These are phyloP conservation scores for Ophion obscuratus DNA, from an alignment of 2,888 invertebrate genomes.

Conservation along the genomic window DNA sequence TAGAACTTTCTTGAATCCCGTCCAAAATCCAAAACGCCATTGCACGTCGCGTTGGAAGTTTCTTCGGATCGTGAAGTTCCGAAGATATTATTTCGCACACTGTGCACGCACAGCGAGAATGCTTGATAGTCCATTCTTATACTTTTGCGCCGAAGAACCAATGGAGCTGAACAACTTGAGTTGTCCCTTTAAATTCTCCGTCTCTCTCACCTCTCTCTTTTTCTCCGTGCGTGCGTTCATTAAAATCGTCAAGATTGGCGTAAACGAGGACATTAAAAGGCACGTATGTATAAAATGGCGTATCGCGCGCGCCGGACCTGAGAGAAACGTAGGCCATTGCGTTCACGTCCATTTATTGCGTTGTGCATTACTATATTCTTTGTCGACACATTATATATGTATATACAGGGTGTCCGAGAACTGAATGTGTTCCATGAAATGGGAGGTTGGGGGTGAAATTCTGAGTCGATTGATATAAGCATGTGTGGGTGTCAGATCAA, in stretches of 20 bases:
- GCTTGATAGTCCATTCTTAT: no score
- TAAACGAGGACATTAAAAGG: constrained; percentile 58
- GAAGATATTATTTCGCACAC: no score
- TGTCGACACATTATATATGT: constrained; percentile 2
- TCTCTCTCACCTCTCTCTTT: neutral
- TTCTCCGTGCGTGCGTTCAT: constrained; percentile 12
- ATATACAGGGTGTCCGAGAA: no score
- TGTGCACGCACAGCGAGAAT: no score
- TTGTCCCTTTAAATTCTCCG: no score
- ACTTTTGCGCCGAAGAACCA: no score
- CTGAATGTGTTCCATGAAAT: no score
- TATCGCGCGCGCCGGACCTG: neutral
- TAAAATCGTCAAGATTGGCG: constrained; percentile 58
- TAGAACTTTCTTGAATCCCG: constrained; percentile 63
- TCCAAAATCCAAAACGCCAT: constrained; percentile 56
- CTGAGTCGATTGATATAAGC: no score
- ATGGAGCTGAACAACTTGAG: no score
- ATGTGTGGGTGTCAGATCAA: no score
- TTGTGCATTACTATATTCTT: constrained; percentile 22
- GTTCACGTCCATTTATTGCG: constrained; percentile 15
- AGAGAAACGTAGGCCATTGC: neutral
- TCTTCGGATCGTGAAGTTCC: neutral
- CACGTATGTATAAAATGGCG: neutral
- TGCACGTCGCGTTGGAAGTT: neutral
- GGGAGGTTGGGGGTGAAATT: no score